Percentiles rank a stretch among this genome's conserved stretches.
Evolutionary conservation across 2,113 vertebrate species (phyloP).

Genomic region (Triplophysa rosa): DNA sequence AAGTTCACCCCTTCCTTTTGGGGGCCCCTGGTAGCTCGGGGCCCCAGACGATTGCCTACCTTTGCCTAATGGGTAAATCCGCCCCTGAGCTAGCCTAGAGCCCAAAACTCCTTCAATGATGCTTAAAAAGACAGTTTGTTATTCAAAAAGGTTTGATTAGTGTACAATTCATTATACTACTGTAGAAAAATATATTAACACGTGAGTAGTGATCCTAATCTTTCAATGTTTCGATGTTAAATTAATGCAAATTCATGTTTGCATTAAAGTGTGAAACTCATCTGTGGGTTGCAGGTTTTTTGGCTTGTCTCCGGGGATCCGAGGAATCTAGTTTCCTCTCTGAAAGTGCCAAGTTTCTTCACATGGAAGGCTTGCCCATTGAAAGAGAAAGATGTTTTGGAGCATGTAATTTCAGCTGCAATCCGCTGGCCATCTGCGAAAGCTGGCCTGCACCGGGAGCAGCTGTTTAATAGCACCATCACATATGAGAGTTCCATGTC

Average conservation of each 20-base stretch:
- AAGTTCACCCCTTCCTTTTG: too few species aligned
- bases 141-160: too few species aligned
- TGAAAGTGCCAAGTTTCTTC: slow-evolving; percentile 55
- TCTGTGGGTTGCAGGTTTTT: slow-evolving; percentile 24
- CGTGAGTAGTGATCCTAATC: too few species aligned
- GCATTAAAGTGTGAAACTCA: slow-evolving; percentile 32
- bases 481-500: slow-evolving; percentile 56
- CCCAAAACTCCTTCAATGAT: too few species aligned
- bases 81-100: too few species aligned
- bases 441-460: slow-evolving; percentile 47
- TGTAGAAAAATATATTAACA: too few species aligned
- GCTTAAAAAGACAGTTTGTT: too few species aligned
- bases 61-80: too few species aligned
- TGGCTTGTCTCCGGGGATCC: slow-evolving; percentile 41
- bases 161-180: too few species aligned
- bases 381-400: slow-evolving; percentile 54
- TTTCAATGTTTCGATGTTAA: background rate
- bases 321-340: slow-evolving; percentile 54
- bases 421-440: slow-evolving; percentile 50
- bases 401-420: slow-evolving; percentile 59
- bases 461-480: slow-evolving; percentile 60
- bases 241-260: background rate
- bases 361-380: slow-evolving; percentile 55
- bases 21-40: too few species aligned
- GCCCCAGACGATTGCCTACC: too few species aligned